Base-by-base conservation (phyloP, 2,888 invertebrate species). In the Scaptomyza parva region DNA sequence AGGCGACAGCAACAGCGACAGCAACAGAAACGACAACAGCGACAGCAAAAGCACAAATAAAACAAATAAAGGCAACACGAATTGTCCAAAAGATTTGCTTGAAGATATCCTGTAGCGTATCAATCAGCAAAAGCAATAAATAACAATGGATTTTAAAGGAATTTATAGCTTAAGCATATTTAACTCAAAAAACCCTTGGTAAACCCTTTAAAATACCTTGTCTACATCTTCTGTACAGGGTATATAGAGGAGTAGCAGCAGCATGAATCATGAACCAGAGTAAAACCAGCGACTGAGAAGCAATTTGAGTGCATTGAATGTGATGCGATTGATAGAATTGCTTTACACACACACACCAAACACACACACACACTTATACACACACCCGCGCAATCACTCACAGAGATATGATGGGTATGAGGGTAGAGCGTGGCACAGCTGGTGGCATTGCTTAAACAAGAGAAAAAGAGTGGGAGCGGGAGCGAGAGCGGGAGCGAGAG, bases 301-400 rank as follows among this genome's bases (percentile, higher is more conserved):
- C 73, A 73, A 80, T 68, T 76, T 62, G 45, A 68, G 51, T 43
- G 78, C 67, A 79, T 73, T 64, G 65, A 66, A 73, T 82, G 70
- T 59, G 61, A 72, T 76, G 63, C 67, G 70, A 79, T 73, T 82
- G 82, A 79, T 82, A 59, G 55, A 76, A 61, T 69, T 70, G 59
- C 47, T 60, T 20, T 37, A 26, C 54, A 57, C 43, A 70, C 41
- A 52, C 60, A 43, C 45, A 18, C 40, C 18, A 43, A 18, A 61
- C 8, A 26, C 9, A 26, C 8, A 8, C 26, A 26, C 26, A 26
- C 26, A 22, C 2, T 2, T 22, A 3, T 22, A 8, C n/a, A n/a
- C n/a, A n/a, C n/a, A n/a, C n/a, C n/a, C n/a, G n/a, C 18, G 45
- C 22, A 62, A 5, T 8, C 24, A 54, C 22, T 28, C 33, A 44